Evolutionary conservation across 2,888 invertebrate species (phyloP).

Genomic region (Silvanus unidentatus): DNA sequence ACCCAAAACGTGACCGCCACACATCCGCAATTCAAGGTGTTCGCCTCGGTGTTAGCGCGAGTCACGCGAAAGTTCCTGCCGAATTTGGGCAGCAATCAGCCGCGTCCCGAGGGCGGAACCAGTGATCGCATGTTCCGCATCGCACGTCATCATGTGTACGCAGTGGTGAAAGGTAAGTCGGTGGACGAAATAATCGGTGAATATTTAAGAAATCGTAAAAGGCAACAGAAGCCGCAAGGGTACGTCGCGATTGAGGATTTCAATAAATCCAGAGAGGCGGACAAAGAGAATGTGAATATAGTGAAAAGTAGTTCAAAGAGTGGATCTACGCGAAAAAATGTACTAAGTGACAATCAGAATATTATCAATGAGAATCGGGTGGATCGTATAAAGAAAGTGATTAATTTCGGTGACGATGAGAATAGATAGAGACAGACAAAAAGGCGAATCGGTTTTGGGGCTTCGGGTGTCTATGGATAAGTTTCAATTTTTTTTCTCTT

Average conservation of each 20-base stretch:
- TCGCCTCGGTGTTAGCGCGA: conserved; percentile 62
- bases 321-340: conserved; percentile 20
- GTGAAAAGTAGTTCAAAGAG: conserved; percentile 44
- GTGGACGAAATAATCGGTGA: conserved; percentile 57
- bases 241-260: conserved; percentile 37
- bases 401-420: conserved; percentile 38
- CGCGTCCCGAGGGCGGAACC: conserved; percentile 51
- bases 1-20: conserved; percentile 63
- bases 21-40: conserved; percentile 66
- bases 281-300: conserved; percentile 50
- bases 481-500: too few relatives aligned
- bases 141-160: conserved; percentile 59
- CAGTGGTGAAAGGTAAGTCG: conserved; percentile 59
- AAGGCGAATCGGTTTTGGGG: too few relatives aligned
- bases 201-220: conserved; percentile 33
- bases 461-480: too few relatives aligned
- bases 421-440: conserved; percentile 1
- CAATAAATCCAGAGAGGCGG: conserved; percentile 38
- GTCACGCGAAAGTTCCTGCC: conserved; percentile 61
- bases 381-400: conserved; percentile 38
- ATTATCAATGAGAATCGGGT: conserved; percentile 26
- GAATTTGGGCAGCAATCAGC: conserved; percentile 45
- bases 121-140: conserved; percentile 70
- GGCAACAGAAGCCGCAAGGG: conserved; percentile 46
- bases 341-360: conserved; percentile 14